Conservation (phyloP, 2,888 invertebrate species). For the Phengaris arion region DNA sequence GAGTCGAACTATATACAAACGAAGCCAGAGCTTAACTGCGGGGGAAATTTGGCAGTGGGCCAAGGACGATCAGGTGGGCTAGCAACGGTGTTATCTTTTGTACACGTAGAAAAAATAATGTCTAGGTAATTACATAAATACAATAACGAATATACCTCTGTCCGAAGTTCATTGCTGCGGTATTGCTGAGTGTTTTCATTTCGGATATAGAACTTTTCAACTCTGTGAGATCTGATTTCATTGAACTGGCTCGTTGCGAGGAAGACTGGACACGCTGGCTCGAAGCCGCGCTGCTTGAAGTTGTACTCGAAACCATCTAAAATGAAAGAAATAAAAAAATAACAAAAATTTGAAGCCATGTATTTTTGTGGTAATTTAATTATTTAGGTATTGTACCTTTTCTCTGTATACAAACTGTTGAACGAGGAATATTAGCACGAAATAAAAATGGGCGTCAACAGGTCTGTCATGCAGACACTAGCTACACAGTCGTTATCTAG, state of each 20-base stretch:
- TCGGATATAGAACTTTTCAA: slow-evolving; percentile 91
- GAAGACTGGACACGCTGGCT: slow-evolving; percentile 81
- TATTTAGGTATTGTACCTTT: not conserved
- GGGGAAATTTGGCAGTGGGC: slow-evolving; percentile 69
- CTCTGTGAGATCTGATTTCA: slow-evolving; percentile 88
- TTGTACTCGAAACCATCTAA: slow-evolving; percentile 77
- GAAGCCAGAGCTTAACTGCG: slow-evolving; percentile 62
- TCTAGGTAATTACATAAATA: slow-evolving; percentile 43
- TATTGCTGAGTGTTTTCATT: slow-evolving; percentile 86
- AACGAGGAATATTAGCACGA: slow-evolving; percentile 32
- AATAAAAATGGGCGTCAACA: slow-evolving; percentile 36
- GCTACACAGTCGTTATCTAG: slow-evolving; percentile 68
- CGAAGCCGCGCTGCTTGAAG: slow-evolving; percentile 80
- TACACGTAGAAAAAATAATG: slow-evolving; percentile 53
- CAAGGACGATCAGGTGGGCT: slow-evolving; percentile 76
- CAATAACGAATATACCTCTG: slow-evolving; percentile 56
- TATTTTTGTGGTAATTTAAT: too few relatives aligned
- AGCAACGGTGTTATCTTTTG: slow-evolving; percentile 56
- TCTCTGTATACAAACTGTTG: not conserved
- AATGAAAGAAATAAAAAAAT: slow-evolving; percentile 32
- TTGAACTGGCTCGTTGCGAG: slow-evolving; percentile 84
- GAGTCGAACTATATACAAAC: slow-evolving; percentile 74
- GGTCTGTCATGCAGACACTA: slow-evolving; percentile 43
- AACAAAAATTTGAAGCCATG: not conserved
- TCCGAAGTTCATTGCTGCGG: slow-evolving; percentile 68